Evolutionary conservation across 2,888 invertebrate species (phyloP).

Genomic region (Coenonympha glycerion): DNA sequence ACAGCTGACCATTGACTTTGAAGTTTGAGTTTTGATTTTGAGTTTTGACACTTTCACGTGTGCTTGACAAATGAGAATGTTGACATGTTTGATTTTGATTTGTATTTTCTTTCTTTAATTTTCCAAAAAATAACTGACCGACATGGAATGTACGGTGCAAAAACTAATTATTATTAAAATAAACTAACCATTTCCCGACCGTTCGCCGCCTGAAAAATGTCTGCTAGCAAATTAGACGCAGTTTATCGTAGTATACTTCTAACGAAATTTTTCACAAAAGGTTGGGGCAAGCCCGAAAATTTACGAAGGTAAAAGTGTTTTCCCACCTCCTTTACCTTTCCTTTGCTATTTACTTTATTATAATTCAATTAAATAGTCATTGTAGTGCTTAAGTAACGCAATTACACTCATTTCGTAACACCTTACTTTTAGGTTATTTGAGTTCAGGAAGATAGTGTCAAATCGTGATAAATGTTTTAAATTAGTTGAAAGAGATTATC

Average conservation of each 20-base stretch:
- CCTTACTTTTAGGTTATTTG: conserved; percentile 84
- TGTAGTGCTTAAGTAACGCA: not conserved
- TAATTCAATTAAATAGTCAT: not conserved
- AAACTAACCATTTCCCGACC: conserved; percentile 25
- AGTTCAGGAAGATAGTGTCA: conserved; percentile 91
- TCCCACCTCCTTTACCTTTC: not conserved
- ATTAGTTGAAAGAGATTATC: conserved; percentile 87
- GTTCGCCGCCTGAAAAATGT: conserved; percentile 59
- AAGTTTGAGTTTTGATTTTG: conserved; percentile 21
- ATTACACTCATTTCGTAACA: conserved; percentile 10
- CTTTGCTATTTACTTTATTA: not conserved
- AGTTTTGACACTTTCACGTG: conserved; percentile 20
- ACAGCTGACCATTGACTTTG: conserved; percentile 40
- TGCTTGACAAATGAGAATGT: conserved; percentile 18
- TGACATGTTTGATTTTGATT: no score
- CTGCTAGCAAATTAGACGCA: conserved; percentile 81
- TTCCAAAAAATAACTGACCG: conserved; percentile 44
- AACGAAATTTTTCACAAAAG: conserved; percentile 94
- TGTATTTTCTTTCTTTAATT: conserved; percentile 28
- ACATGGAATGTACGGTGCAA: conserved; percentile 35
- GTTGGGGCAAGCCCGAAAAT: conserved; percentile 96
- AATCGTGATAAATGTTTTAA: conserved; percentile 87
- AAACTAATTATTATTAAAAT: conserved; percentile 26
- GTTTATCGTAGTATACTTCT: conserved; percentile 90
- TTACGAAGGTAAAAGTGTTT: conserved; percentile 81